A percentile compares a stretch with the other conserved stretches of the same genome.
phyloP scores from a whole-genome alignment of 2,797 vertebrate genomes.

The Sebastes dallii region DNA sequence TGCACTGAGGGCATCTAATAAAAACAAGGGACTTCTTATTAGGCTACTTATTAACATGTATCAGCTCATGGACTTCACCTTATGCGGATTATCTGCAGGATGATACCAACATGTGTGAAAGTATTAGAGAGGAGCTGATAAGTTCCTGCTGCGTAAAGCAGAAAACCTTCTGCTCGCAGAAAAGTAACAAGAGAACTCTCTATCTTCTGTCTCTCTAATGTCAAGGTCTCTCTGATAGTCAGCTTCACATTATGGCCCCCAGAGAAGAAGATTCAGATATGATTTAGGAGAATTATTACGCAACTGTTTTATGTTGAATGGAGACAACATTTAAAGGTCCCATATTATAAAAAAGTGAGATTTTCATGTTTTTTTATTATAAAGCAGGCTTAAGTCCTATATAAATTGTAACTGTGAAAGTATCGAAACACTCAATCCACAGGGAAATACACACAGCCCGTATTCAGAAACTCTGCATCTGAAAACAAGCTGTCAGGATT shows the following conservation, averaged over 20 bases:
- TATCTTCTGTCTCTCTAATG: not conserved
- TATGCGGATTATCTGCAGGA: constrained; percentile 38
- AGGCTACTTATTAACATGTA: constrained; percentile 77
- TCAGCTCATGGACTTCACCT: constrained; percentile 67
- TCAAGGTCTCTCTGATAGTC: constrained; percentile 33
- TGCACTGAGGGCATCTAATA: constrained; percentile 54
- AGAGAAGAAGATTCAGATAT: not conserved
- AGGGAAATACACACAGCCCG: no score
- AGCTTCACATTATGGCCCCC: not conserved
- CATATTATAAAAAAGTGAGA: no score
- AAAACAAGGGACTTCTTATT: constrained; percentile 38
- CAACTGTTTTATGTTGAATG: not conserved
- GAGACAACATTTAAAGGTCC: not conserved
- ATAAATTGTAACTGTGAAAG: no score
- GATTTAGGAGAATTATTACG: not conserved
- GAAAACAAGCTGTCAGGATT: no score
- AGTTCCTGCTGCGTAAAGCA: constrained; percentile 34
- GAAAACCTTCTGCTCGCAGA: not conserved
- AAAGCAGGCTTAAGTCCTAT: no score
- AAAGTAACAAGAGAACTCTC: not conserved
- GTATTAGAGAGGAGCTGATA: constrained; percentile 43
- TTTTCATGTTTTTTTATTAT: no score
- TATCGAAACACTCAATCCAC: no score
- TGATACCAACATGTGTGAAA: constrained; percentile 31
- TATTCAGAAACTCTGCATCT: no score